phyloP scores from a whole-genome alignment of 2,888 invertebrate genomes.

The Ophraella communa region DNA sequence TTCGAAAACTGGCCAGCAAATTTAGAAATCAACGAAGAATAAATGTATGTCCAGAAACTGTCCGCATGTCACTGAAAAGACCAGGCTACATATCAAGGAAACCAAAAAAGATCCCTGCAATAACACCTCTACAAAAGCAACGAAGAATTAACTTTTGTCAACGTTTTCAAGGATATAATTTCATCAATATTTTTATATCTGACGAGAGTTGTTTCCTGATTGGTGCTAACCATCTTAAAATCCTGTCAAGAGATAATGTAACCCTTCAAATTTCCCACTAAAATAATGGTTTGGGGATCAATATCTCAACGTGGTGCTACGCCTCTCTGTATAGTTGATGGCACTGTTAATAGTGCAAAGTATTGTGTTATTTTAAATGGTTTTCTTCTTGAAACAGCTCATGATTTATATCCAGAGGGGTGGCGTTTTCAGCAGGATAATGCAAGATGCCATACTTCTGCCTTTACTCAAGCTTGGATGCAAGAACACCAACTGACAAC shows the following conservation, averaged over 20 bases:
- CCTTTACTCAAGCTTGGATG: too few species aligned
- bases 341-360: too few species aligned
- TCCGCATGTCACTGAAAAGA: not conserved
- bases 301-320: too few species aligned
- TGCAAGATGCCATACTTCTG: too few species aligned
- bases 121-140: slow-evolving; percentile 17
- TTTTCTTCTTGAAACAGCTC: too few species aligned
- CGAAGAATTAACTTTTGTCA: not conserved
- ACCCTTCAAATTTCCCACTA: not conserved
- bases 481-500: too few species aligned
- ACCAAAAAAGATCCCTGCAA: not conserved
- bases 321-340: too few species aligned
- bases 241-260: not conserved
- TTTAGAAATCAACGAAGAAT: not conserved
- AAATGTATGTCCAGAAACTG: slow-evolving; percentile 4
- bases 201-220: slow-evolving; percentile 23
- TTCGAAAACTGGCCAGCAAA: not conserved
- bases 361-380: too few species aligned
- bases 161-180: not conserved
- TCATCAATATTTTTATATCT: slow-evolving; percentile 20
- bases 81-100: not conserved
- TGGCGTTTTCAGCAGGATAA: too few species aligned
- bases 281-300: slow-evolving; percentile 13
- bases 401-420: too few species aligned
- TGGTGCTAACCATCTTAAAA: not conserved